Base-by-base conservation (phyloP, 2,113 vertebrate genomes). In the Ia io region DNA sequence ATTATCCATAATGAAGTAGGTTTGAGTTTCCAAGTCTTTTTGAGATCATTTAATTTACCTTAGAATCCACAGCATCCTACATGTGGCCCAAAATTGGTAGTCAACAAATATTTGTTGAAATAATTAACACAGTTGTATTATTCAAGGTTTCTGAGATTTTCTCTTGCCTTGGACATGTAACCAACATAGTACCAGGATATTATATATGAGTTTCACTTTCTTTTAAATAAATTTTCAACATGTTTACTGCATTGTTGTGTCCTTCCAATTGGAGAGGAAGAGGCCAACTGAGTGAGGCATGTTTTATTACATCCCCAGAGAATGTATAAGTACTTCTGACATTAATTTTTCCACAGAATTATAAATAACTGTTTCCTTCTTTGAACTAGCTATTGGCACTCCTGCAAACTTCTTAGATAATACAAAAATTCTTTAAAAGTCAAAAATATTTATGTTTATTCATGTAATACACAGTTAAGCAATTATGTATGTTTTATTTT, bases 401-500 rank as follows among this genome's bases (percentile, higher is more conserved):
- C 22, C 11, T n/a, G 23, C 40, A 93, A 67, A 88, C 47, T 92
- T 94, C 71, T 73, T 83, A 91, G 35, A 94, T 53, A 88, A 93
- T 61, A 53, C 17, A 32, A 95, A 84, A 79, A 76, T 83, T 88
- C 56, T 94, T 84, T 94, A 91, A 90, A 95, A 84, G 49, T 96
- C 56, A 93, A 96, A 84, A 74, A 53, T 82, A 92, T 67, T 40
- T 94, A 91, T 90, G 92, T 95, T 95, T 96, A 83, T 79, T 96
- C 65, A 91, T 92, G 47, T 95, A 94, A 61, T 49, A 95, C 20
- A 84, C 22, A 78, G 47, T 96, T 91, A 94, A 92, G 30, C 59
- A 87, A 87, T 96, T 97, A 91, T 93, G 76, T 86, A 89, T 92
- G 94, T 93, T 96, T 96, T 95, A 67, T 85, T 96, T 59, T 84